Percentiles rank a stretch among this genome's conserved stretches.
Conservation (phyloP, 2,113 vertebrate genomes). For the Ailurus styani region DNA sequence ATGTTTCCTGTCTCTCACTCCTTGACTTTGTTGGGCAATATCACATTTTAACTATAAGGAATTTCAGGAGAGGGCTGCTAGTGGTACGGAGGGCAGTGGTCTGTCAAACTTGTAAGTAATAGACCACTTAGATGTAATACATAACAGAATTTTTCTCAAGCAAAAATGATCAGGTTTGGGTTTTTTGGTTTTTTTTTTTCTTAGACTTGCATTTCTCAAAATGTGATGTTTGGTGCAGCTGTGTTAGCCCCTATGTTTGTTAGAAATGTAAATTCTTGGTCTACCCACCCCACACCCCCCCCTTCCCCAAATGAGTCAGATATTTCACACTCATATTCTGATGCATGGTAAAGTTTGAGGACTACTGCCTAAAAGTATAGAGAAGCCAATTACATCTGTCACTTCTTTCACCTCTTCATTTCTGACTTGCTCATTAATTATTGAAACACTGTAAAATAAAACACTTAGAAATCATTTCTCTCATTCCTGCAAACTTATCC, state of each 20-base stretch:
- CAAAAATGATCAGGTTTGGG: not conserved
- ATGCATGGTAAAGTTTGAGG: not conserved
- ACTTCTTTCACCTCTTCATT: not conserved
- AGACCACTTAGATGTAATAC: not conserved
- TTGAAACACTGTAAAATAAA: not conserved
- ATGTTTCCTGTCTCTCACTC: not conserved
- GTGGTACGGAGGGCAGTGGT: not conserved
- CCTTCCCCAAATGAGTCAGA: not conserved
- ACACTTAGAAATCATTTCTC: not conserved
- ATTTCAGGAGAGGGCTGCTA: not conserved
- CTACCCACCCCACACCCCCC: not conserved
- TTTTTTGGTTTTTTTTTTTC: not conserved
- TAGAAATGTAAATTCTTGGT: not conserved
- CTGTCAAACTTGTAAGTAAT: not conserved
- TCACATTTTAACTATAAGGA: slow-evolving; percentile 15
- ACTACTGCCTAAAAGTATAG: not conserved
- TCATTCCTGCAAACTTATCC: not conserved
- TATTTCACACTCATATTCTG: not conserved
- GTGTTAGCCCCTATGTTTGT: not conserved
- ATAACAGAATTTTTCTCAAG: not conserved
- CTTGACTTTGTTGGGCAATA: not conserved
- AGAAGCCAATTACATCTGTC: not conserved
- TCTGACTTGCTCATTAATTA: not conserved
- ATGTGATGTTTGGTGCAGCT: not conserved
- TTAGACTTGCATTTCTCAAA: not conserved